Evolutionary conservation across 1,140 invertebrate genomes (phyloP), one percentile per base, ranked within the genome.

Genomic region (Megalonaias nervosa): DNA sequence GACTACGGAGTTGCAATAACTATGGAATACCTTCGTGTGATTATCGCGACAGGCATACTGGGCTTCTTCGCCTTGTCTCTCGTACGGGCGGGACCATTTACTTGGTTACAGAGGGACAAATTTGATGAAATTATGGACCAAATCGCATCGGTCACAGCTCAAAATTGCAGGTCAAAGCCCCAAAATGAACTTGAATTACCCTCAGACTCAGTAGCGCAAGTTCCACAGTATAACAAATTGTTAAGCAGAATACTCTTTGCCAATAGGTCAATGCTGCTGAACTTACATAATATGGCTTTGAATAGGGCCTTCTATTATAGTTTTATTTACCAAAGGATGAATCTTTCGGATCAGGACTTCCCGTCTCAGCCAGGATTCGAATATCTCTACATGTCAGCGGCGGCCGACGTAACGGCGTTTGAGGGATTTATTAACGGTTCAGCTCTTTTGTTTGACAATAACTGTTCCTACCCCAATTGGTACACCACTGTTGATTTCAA

Each of bases 301-400:
- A 98, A 95, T 87, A 92, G 97, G 82, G 96, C 97, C 1, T 99
- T 98, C 90, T 99, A 97, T 89, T 99, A 96, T 94, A 92, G 92
- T 87, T 92, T 98, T 85, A 97, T 99, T 69, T 92, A 98, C 0
- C 97, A 99, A 89, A 89, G 89, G 67, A 81, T 90, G 77, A 91
- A 90, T 77, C 76, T 74, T 65, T 84, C 87, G 5, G 58, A 78
- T 21, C 67, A 73, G 17, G 80, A 85, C 66, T 90, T 90, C 85
- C 96, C 96, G 0, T 96, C 97, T 80, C 97, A 99, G 92, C 97
- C 98, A 1, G 97, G 98, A 72, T 96, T 99, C 94, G 97, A 99
- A 96, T 99, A 99, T 88, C 98, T 98, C 86, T 98, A 98, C 86
- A 91, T 99, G 23, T 98, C 97, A 1, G 95, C 96, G 0, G 95